Base-by-base conservation (phyloP, 2,888 invertebrate species). In the Morpho achilles region DNA sequence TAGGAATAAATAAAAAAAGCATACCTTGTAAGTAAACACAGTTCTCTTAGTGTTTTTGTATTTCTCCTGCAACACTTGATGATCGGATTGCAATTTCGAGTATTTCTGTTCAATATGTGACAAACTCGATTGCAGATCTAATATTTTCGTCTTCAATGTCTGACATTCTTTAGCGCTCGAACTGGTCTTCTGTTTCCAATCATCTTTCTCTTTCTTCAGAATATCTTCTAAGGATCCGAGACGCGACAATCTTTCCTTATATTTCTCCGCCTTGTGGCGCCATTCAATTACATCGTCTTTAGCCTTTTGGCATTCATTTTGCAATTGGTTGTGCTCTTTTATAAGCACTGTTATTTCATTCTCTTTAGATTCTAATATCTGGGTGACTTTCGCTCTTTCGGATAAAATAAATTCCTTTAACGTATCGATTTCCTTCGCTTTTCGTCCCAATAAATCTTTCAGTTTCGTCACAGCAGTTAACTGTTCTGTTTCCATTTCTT, bases 11-110 rank as follows among this genome's bases (percentile, higher is more conserved):
- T 50, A n/a, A 39, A n/a, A 40, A 9, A 53, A 53, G n/a, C n/a
- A 10, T 56, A 92, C 93, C 90, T 94, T 94, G 71, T 94, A 94
- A 72, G 94, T 93, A 32, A 82, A 82, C 41, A 93, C 92, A 41
- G 92, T 93, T 70, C 92, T 92, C 75, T 93, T 94, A 2, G 92
- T 92, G 56, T 92, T 92, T 68, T 92, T 92, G 71, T 94, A 94
- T 69, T 94, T 94, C 8, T 91, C 91, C 56, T 92, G 92, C 39
- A 93, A 62, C 7, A 77, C 72, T 23, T 89, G 82, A 55, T 92
- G 77, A 50, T 93, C 92, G 0, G 75, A 66, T 46, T 86, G 80
- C 44, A 87, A 45, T 23, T 77, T 80, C 3, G 78, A 77, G 63
- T 77, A 80, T 43, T 76, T 77, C 46, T 85, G 75, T 53, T 87